Percentiles rank a stretch among this genome's conserved stretches.
Conservation (phyloP, 2,113 vertebrate species). For the Sturnus vulgaris region DNA sequence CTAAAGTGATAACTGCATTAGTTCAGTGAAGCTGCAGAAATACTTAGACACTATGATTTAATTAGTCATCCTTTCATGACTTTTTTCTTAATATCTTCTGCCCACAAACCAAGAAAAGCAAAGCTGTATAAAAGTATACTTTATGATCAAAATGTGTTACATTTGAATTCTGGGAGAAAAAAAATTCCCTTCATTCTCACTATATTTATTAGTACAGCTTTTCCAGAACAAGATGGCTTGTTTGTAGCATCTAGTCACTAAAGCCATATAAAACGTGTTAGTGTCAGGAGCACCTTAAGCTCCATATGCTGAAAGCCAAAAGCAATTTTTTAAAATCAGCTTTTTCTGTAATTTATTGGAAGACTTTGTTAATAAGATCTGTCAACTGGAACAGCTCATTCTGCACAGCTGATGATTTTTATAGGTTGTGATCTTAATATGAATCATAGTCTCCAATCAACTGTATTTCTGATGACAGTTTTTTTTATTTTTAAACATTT, state of each 20-base stretch:
- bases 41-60: neutral
- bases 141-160: neutral
- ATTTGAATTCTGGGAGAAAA: neutral
- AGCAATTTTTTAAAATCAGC: conserved; percentile 37
- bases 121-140: neutral
- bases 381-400: conserved; percentile 70
- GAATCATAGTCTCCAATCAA: conserved; percentile 70
- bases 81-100: neutral
- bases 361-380: conserved; percentile 65
- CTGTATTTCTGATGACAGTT: conserved; percentile 55
- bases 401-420: conserved; percentile 71
- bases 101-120: neutral
- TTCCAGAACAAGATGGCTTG: conserved; percentile 2
- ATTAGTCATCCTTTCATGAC: neutral
- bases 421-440: conserved; percentile 74
- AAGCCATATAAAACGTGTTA: conserved; percentile 41
- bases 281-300: conserved; percentile 9
- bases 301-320: conserved; percentile 62
- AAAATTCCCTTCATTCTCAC: neutral
- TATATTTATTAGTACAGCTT: neutral
- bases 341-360: conserved; percentile 63
- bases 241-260: conserved; percentile 35
- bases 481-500: conserved; percentile 52
- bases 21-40: neutral
- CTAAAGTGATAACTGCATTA: neutral